These are phyloP conservation scores for Leptura quadrifasciata DNA, from an alignment of 2,888 invertebrate species.

Conservation along the genomic window DNA sequence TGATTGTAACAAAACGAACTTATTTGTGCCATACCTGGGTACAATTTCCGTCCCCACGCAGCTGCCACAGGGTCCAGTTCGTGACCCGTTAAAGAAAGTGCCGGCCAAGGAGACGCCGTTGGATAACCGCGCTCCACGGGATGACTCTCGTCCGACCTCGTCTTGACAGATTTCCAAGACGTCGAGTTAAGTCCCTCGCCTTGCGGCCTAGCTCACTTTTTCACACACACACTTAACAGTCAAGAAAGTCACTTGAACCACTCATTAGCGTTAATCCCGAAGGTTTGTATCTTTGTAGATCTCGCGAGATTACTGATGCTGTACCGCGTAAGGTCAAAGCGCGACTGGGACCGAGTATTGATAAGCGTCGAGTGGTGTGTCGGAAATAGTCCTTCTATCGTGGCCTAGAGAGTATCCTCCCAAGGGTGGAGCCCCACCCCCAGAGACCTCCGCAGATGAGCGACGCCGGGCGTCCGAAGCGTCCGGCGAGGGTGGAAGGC, in stretches of 20 bases:
- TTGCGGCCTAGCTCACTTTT: slow-evolving; percentile 46
- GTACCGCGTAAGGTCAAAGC: slow-evolving; percentile 68
- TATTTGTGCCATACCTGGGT: slow-evolving; percentile 75
- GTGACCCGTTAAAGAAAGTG: slow-evolving; percentile 75
- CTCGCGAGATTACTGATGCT: slow-evolving; percentile 69
- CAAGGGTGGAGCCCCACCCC: slow-evolving; percentile 75
- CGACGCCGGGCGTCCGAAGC: slow-evolving; percentile 71
- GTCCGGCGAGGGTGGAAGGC: slow-evolving; percentile 63
- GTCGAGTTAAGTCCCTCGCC: slow-evolving; percentile 46
- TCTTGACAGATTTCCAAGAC: slow-evolving; percentile 73
- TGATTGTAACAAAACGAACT: no score
- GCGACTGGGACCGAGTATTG: slow-evolving; percentile 71
- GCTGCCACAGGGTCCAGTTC: slow-evolving; percentile 84
- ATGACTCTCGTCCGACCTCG: slow-evolving; percentile 87
- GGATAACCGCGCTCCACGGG: slow-evolving; percentile 79
- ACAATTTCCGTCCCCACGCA: slow-evolving; percentile 87
- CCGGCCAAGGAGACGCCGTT: slow-evolving; percentile 89
- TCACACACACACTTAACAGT: slow-evolving; percentile 47
- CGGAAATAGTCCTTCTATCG: slow-evolving; percentile 34
- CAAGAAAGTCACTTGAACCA: slow-evolving; percentile 48
- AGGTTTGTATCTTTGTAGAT: slow-evolving; percentile 53
- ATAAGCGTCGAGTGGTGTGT: slow-evolving; percentile 69
- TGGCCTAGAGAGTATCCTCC: slow-evolving; percentile 70
- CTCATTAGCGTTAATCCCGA: slow-evolving; percentile 39
- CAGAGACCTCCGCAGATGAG: slow-evolving; percentile 73